A percentile compares a stretch with the other conserved stretches of the same genome.
phyloP scores from a whole-genome alignment of 2,888 invertebrate genomes.

The Metalampra italica region DNA sequence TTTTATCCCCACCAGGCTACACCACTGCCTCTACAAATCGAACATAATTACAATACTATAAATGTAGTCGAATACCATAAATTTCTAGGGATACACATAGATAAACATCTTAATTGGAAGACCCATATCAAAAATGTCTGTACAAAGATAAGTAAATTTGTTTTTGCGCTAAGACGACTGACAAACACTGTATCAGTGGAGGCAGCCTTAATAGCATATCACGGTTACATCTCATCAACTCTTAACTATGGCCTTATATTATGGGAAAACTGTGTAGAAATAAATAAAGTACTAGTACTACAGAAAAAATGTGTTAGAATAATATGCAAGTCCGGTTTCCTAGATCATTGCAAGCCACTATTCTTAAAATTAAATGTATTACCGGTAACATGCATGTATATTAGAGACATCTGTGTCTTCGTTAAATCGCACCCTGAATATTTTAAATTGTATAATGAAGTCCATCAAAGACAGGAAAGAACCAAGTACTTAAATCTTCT shows the following conservation, averaged over 20 bases:
- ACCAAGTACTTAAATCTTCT: too few relatives aligned
- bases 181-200: background rate
- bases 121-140: background rate
- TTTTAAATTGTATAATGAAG: too few relatives aligned
- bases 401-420: too few relatives aligned
- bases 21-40: background rate
- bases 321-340: background rate
- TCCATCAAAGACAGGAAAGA: too few relatives aligned
- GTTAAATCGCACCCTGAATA: too few relatives aligned
- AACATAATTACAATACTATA: background rate
- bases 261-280: background rate
- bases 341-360: background rate
- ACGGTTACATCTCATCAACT: background rate
- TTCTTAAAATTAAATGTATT: background rate
- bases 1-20: background rate
- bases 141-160: background rate
- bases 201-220: background rate
- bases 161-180: slow-evolving; percentile 1
- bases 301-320: background rate
- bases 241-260: too few relatives aligned
- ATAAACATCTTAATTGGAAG: slow-evolving; percentile 1
- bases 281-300: slow-evolving; percentile 1
- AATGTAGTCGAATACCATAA: background rate
- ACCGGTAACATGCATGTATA: too few relatives aligned
- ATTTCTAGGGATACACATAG: background rate